Evolutionary conservation across 2,888 invertebrate species (phyloP).

Genomic region (Orgyia antiqua): DNA sequence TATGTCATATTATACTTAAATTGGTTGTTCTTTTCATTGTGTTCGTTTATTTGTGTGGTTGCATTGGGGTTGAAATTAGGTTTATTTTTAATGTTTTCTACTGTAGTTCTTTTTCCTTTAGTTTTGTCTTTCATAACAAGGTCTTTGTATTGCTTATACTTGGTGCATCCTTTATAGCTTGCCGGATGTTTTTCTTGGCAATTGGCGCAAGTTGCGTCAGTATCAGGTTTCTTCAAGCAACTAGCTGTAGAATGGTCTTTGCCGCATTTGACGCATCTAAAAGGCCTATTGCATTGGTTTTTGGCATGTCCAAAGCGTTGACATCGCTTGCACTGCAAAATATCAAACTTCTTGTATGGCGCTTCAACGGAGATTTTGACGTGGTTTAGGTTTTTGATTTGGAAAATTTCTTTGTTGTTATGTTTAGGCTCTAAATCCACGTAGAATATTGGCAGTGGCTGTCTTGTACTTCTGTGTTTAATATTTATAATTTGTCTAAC

Average conservation of each 20-base stretch:
- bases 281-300: constrained; percentile 1
- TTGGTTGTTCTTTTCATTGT: neutral
- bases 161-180: constrained; percentile 4
- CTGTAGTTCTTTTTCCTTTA: neutral
- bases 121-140: neutral
- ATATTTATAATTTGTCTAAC: neutral
- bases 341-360: constrained; percentile 3
- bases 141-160: constrained; percentile 3
- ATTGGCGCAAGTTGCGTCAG: constrained; percentile 4
- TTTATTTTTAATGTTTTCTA: neutral
- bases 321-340: constrained; percentile 3
- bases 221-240: constrained; percentile 3
- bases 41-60: neutral
- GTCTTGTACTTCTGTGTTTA: neutral
- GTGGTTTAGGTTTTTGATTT: neutral
- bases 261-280: constrained; percentile 4
- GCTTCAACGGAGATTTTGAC: constrained; percentile 6
- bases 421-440: constrained; percentile 3
- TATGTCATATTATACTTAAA: neutral
- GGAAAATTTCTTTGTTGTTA: constrained; percentile 6
- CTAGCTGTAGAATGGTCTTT: constrained; percentile 2
- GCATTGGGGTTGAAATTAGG: neutral
- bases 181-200: too few relatives aligned
- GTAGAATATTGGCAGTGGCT: constrained; percentile 3
- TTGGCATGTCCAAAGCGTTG: constrained; percentile 3